Base-by-base conservation (phyloP, 2,888 invertebrate genomes). In the Melinopterus prodromus region DNA sequence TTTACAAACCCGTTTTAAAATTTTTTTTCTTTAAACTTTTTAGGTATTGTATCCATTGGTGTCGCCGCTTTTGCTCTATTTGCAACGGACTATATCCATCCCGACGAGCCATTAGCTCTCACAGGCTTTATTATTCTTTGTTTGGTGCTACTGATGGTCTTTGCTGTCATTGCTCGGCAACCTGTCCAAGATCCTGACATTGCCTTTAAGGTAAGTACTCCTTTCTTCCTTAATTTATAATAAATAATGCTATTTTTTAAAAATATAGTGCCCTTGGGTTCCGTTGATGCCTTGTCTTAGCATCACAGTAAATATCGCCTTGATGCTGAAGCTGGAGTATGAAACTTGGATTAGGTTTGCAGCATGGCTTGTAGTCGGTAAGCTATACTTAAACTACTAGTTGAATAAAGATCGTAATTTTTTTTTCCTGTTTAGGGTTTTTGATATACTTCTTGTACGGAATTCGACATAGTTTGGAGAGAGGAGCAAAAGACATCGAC, bases 331-430 rank as follows among this genome's bases (percentile, higher is more conserved):
- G 90, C 90, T 98, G 82, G 96, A 97, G 87, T 85, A 91, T 77
- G 92, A 93, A 86, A 98, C 98, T 2, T 98, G 98, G 98, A 92
- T 97, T 80, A 91, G 98, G 86, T 98, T 98, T 90, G 90, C 92
- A 78, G 91, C 96, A 15, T 98, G 98, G 98, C 92, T 98, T 84
- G 86, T 91, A 6, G 90, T 97, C 81, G 98, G 98, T 92, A 87
- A 90, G 91, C 71, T 14, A 77, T 77, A 77, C 77, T 71, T 36
- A 79, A 16, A 38, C 9, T 35, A 26, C 6, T 77, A 36, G 26
- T n/a, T 76, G n/a, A 14, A 14, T 6, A 6, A 36, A 38, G 38
- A 14, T 35, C 69, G 9, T 53, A 77, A 15, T 77, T 26, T 36
- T 75, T 69, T 14, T 77, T 37, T 82, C 6, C 89, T 53, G 81